A percentile compares a stretch with the other conserved stretches of the same genome.
phyloP scores from a whole-genome alignment of 1,140 invertebrate genomes.

The Chrysoperla carnea region DNA sequence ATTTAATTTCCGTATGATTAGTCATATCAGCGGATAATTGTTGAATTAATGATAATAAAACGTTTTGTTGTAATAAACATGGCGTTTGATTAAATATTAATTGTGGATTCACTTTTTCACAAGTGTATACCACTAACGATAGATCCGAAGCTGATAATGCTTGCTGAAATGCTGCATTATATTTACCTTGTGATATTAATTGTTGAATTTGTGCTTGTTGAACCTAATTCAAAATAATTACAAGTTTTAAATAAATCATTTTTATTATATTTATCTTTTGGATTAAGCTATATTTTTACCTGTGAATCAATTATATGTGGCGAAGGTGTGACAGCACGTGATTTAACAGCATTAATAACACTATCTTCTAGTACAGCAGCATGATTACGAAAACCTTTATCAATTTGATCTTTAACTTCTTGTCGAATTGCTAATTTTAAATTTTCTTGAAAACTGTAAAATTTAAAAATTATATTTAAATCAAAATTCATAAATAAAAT shows the following conservation, averaged over 20 bases:
- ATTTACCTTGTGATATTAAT: conserved; percentile 51
- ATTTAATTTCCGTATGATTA: conserved; percentile 71
- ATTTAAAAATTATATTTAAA: not conserved
- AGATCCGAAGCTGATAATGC: conserved; percentile 76
- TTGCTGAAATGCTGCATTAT: conserved; percentile 76
- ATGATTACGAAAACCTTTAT: conserved; percentile 36
- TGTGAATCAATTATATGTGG: conserved; percentile 38
- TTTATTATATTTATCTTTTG: not conserved
- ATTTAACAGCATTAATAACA: conserved; percentile 37
- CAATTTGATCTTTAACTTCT: conserved; percentile 33
- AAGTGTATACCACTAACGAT: conserved; percentile 63
- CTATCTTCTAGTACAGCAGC: conserved; percentile 34
- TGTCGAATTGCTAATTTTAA: conserved; percentile 17
- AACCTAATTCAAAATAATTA: conserved; percentile 21
- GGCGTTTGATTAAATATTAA: conserved; percentile 51
- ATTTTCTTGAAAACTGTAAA: conserved; percentile 22
- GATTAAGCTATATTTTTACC: conserved; percentile 12
- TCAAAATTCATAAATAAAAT: too few relatives aligned
- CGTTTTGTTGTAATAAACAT: conserved; percentile 62
- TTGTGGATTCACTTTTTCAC: conserved; percentile 58
- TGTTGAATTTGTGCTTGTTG: conserved; percentile 52
- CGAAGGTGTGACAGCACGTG: conserved; percentile 47
- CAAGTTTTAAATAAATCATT: not conserved
- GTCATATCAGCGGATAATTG: conserved; percentile 77
- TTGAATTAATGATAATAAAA: conserved; percentile 79